Evolutionary conservation across 2,113 vertebrate genomes (phyloP).

Genomic region (Clarias magur): DNA sequence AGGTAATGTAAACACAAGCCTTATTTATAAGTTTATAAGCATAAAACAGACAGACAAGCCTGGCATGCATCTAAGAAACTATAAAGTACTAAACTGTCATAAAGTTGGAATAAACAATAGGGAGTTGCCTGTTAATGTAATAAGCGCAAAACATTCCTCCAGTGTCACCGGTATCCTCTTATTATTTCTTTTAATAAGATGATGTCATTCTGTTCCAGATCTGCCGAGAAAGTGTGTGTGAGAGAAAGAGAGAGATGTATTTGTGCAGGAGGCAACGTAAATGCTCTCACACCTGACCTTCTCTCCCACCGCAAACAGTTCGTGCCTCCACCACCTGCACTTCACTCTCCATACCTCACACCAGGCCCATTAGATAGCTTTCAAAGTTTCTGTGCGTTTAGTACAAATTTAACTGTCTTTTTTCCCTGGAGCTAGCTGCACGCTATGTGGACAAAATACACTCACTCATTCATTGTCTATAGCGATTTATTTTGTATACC

Average conservation of each 20-base stretch:
- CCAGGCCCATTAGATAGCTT: background rate
- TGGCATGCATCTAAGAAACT: background rate
- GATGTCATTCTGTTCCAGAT: background rate
- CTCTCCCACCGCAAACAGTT: background rate
- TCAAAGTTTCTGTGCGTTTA: no score
- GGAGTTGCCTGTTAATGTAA: background rate
- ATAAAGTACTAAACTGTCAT: background rate
- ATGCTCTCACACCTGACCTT: background rate
- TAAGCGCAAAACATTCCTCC: background rate
- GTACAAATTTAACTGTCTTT: no score
- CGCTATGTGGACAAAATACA: no score
- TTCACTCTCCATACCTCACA: background rate
- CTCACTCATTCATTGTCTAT: no score
- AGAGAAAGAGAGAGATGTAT: background rate
- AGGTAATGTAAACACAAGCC: background rate
- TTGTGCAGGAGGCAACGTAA: background rate
- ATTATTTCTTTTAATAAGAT: background rate
- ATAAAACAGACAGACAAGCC: background rate
- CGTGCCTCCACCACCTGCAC: background rate
- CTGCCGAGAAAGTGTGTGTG: background rate
- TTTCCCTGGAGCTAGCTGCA: no score
- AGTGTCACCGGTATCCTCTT: background rate
- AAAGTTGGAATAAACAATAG: background rate
- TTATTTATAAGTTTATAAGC: background rate
- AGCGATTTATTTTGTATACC: no score